Evolutionary conservation across 2,888 invertebrate genomes (phyloP).

Genomic region (Cantharis rufa): DNA sequence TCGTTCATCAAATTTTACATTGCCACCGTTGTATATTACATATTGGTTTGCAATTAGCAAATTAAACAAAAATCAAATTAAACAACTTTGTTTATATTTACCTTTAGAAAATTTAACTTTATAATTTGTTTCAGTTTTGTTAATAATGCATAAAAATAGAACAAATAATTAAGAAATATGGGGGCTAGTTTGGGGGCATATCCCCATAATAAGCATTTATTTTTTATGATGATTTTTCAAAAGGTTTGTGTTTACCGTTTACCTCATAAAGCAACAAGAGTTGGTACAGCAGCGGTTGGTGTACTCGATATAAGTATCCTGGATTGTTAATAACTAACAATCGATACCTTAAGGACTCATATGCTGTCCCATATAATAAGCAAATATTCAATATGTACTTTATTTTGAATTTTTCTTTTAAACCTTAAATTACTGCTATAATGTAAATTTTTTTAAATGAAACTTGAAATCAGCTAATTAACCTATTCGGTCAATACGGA

Average conservation of each 20-base stretch:
- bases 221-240: not conserved
- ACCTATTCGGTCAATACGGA: not conserved
- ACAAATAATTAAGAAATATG: not conserved
- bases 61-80: constrained; percentile 15
- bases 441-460: not conserved
- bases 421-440: not conserved
- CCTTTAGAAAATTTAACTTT: not conserved
- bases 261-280: constrained; percentile 27
- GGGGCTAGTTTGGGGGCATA: not conserved
- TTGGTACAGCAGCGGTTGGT: constrained; percentile 32
- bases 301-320: constrained; percentile 36
- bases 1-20: constrained; percentile 5
- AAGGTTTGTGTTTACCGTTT: constrained; percentile 20
- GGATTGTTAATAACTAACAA: constrained; percentile 44
- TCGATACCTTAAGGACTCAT: constrained; percentile 44
- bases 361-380: constrained; percentile 42
- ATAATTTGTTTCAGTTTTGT: not conserved
- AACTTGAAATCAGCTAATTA: not conserved
- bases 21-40: constrained; percentile 8
- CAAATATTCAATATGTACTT: constrained; percentile 38
- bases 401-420: not conserved
- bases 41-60: constrained; percentile 22
- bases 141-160: not conserved
- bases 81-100: constrained; percentile 3
- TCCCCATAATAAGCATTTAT: not conserved